Base-by-base conservation (phyloP, 2,113 vertebrate genomes). In the Ochotona princeps region DNA sequence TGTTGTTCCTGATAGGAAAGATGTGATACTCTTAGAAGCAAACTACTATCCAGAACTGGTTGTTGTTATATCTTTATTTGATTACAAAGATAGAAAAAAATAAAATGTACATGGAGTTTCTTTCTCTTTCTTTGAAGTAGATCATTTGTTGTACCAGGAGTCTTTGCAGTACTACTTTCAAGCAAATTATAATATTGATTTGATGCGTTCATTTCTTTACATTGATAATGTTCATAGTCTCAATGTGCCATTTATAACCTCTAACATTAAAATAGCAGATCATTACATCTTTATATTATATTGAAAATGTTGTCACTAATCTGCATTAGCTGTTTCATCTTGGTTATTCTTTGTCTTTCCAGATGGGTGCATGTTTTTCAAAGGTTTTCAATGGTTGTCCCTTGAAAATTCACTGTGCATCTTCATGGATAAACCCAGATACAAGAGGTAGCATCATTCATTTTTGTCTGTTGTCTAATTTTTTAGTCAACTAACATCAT, bases 291-390 rank as follows among this genome's bases (percentile, higher is more conserved):
- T 67, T 44, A 26, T 57, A 20, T 47, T 57, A 26, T 32, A 7
- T 47, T 75, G 66, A 86, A 69, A 21, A 65, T 32, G 17, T 86
- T 87, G 44, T 67, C 57, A 44, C 38, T 44, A 44, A 44, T 44
- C 38, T 44, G 38, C 38, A 44, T 44, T 44, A 44, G 38, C 17
- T 92, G 54, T 78, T 89, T 78, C 57, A 84, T 81, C 51, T 85
- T 85, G 69, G 5, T 60, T 81, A 4, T 86, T 78, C 90, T 97
- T 96, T 93, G 21, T 30, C 89, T 88, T 17, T 97, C 28, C 98
- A 99, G 99, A 99, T 99, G 99, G 99, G 99, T 92, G 99, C 99
- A 5, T 99, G 99, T 97, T 99, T 99, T 98, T 99, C 99, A 74
- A 99, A 99, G 94, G 99, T 99, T 96, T 99, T 99, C 96, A 99